These are phyloP conservation scores for Pipistrellus pygmaeus DNA, from an alignment of 2,797 vertebrate genomes.

Conservation along the genomic window DNA sequence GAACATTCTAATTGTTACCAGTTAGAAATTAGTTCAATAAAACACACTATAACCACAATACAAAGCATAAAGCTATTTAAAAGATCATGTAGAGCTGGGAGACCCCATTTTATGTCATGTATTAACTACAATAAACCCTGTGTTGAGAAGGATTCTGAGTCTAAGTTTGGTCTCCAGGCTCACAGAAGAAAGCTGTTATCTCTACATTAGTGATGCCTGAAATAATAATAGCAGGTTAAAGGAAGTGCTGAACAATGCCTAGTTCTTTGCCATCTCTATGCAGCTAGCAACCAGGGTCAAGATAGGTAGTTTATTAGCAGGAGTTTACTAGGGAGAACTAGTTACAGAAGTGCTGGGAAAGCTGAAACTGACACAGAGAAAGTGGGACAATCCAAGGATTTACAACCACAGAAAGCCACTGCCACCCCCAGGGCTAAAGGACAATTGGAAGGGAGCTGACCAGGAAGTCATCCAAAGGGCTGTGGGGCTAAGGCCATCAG, in stretches of 20 bases:
- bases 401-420: neutral
- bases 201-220: neutral
- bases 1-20: neutral
- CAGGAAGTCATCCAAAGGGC: accelerated
- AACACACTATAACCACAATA: neutral
- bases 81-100: neutral
- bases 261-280: neutral
- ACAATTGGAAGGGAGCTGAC: neutral
- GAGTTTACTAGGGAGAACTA: neutral
- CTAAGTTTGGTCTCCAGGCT: neutral
- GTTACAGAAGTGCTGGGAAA: neutral
- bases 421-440: neutral
- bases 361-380: neutral
- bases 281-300: neutral
- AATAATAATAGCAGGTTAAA: neutral
- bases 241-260: neutral
- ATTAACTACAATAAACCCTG: neutral
- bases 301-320: neutral
- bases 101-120: neutral
- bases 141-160: neutral
- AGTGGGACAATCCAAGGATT: neutral
- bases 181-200: neutral
- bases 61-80: neutral
- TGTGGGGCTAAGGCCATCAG: neutral
- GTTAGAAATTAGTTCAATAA: neutral